A percentile compares a stretch with the other conserved stretches of the same genome.
phyloP scores from a whole-genome alignment of 2,113 vertebrate genomes.

The Brachypteracias leptosomus region DNA sequence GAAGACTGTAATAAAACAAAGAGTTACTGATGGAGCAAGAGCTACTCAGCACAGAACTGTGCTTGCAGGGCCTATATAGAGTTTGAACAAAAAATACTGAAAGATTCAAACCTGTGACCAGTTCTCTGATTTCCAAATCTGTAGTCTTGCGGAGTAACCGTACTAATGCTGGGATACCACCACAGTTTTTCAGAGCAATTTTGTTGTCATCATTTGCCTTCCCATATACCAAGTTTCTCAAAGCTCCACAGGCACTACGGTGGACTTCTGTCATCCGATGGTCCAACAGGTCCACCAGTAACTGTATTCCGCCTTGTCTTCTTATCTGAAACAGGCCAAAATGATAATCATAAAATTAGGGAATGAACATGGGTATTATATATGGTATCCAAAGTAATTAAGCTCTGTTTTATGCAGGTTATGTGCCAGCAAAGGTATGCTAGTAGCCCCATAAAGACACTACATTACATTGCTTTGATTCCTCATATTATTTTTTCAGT shows the following conservation, averaged over 20 bases:
- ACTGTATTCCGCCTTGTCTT: conserved; percentile 94
- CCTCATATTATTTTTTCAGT: not conserved
- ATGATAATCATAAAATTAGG: not conserved
- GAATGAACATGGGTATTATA: not conserved
- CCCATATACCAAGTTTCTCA: conserved; percentile 96
- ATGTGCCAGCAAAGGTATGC: not conserved
- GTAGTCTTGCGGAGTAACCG: conserved; percentile 93
- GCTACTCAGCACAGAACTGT: not conserved
- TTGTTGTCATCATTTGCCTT: conserved; percentile 99
- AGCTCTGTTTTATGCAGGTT: not conserved
- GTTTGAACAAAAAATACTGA: not conserved
- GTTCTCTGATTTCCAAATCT: conserved; percentile 95
- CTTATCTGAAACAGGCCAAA: conserved; percentile 85
- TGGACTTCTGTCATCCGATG: conserved; percentile 98
- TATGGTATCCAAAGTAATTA: not conserved
- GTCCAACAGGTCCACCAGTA: conserved; percentile 95
- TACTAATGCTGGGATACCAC: conserved; percentile 95
- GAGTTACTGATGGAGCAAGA: not conserved
- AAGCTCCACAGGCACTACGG: conserved; percentile 95
- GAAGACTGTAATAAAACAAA: not conserved
- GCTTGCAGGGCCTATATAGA: not conserved
- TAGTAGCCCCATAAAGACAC: not conserved
- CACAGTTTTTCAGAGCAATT: conserved; percentile 96
- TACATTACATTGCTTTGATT: not conserved
- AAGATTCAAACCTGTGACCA: conserved; percentile 91